phyloP scores from a whole-genome alignment of 2,113 vertebrate genomes.

The Urocynchramus pylzowi region DNA sequence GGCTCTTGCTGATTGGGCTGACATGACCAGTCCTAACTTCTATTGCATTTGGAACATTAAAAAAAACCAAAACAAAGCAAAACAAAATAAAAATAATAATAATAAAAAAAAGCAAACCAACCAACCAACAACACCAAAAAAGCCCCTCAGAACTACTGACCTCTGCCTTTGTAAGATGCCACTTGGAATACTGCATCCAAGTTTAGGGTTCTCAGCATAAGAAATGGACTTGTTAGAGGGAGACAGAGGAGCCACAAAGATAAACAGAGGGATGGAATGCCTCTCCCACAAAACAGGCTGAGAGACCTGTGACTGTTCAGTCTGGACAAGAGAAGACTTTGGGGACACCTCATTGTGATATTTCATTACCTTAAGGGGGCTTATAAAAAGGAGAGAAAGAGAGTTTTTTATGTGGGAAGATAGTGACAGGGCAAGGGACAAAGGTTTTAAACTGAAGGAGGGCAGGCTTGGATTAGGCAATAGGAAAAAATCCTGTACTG shows the following conservation, averaged over 20 bases:
- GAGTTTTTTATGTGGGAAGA: neutral
- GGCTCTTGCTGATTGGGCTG: neutral
- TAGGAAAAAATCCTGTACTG: neutral
- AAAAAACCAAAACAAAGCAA: neutral
- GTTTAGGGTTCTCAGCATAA: neutral
- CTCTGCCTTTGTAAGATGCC: neutral
- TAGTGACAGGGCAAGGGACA: neutral
- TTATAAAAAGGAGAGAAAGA: neutral
- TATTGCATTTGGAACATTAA: fast-evolving
- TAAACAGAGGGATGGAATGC: neutral
- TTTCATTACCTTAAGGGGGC: neutral
- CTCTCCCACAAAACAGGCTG: neutral
- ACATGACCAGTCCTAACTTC: neutral
- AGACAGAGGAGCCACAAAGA: neutral
- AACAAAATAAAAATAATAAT: neutral
- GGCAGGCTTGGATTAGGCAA: neutral
- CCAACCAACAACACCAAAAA: neutral
- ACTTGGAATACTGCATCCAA: neutral
- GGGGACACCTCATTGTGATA: neutral
- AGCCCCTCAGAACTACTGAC: neutral
- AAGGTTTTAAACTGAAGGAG: neutral
- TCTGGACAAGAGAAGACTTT: neutral
- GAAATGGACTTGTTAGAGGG: neutral
- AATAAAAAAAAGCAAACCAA: neutral
- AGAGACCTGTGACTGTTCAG: neutral